phyloP scores from a whole-genome alignment of 2,888 invertebrate species.

The Drosophila fungiperda region DNA sequence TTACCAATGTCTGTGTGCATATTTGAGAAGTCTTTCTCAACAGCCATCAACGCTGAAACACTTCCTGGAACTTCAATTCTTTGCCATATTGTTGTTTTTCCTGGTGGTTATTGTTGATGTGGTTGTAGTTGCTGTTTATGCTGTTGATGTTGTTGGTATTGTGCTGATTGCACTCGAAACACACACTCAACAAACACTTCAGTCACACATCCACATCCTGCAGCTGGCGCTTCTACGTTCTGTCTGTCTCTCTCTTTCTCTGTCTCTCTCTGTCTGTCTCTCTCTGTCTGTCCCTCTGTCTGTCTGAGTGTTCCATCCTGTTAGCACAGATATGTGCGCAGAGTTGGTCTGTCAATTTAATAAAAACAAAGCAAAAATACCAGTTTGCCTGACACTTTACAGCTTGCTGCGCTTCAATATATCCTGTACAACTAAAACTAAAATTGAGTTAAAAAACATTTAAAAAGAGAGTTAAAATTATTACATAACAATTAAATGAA shows the following conservation, averaged over 20 bases:
- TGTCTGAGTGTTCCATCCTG: slow-evolving; percentile 30
- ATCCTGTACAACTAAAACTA: slow-evolving; percentile 14
- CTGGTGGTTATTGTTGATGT: slow-evolving; percentile 24
- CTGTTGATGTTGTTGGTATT: slow-evolving; percentile 40
- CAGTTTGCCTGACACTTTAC: slow-evolving; percentile 9
- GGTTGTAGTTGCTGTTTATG: slow-evolving; percentile 18
- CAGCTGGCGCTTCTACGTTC: slow-evolving; percentile 49
- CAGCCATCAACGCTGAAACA: slow-evolving; percentile 60
- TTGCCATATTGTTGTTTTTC: slow-evolving; percentile 31
- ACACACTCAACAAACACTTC: slow-evolving; percentile 69
- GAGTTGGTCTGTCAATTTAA: slow-evolving; percentile 68
- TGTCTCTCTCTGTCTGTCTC: slow-evolving; percentile 20
- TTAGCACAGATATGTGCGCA: slow-evolving; percentile 50
- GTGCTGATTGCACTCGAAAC: slow-evolving; percentile 73
- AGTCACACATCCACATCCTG: slow-evolving; percentile 54
- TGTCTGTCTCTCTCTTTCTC: slow-evolving; percentile 23
- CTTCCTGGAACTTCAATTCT: slow-evolving; percentile 51
- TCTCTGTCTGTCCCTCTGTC: slow-evolving; percentile 12
- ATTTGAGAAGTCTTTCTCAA: slow-evolving; percentile 42
- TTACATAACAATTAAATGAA: not conserved
- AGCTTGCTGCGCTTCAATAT: not conserved
- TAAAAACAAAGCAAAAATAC: slow-evolving; percentile 63
- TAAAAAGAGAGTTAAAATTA: rapidly evolving
- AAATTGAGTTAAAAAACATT: not conserved
- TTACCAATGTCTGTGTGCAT: slow-evolving; percentile 25